These are phyloP conservation scores for Melanotaenia duboulayi DNA, from an alignment of 2,113 vertebrate species.

Conservation along the genomic window DNA sequence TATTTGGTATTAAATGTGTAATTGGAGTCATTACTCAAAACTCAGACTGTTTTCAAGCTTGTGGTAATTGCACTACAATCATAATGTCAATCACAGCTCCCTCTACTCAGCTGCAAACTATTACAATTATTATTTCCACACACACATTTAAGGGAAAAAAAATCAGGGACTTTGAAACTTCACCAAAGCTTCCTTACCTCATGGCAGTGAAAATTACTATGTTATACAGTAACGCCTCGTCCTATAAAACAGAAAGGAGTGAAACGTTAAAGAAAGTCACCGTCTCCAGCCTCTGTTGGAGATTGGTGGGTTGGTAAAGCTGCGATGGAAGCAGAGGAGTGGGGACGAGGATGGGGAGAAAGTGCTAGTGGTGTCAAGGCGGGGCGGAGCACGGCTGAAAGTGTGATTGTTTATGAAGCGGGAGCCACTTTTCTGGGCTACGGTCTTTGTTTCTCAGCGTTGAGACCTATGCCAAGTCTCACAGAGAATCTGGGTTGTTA, in stretches of 20 bases:
- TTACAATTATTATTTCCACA: slow-evolving; percentile 86
- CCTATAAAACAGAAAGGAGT: slow-evolving; percentile 58
- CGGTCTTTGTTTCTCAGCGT: slow-evolving; percentile 72
- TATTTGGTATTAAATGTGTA: slow-evolving; percentile 69
- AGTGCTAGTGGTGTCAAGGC: neutral
- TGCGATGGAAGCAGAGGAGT: slow-evolving; percentile 62
- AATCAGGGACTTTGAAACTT: slow-evolving; percentile 64
- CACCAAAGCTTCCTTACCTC: slow-evolving; percentile 62
- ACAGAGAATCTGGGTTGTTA: slow-evolving; percentile 74
- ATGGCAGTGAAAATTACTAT: slow-evolving; percentile 74
- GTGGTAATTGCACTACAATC: slow-evolving; percentile 82
- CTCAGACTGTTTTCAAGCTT: slow-evolving; percentile 78
- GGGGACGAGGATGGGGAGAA: slow-evolving; percentile 6
- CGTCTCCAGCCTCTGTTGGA: neutral
- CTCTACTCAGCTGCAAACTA: slow-evolving; percentile 84
- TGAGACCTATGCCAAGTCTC: slow-evolving; percentile 75
- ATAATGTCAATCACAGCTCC: slow-evolving; percentile 85
- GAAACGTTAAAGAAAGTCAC: slow-evolving; percentile 42
- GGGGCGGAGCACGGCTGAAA: slow-evolving; percentile 60
- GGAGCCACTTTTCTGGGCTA: slow-evolving; percentile 73
- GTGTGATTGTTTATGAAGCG: slow-evolving; percentile 75
- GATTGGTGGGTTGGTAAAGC: slow-evolving; percentile 16
- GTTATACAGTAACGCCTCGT: slow-evolving; percentile 55
- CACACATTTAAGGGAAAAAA: slow-evolving; percentile 60
- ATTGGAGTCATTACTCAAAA: slow-evolving; percentile 78